A percentile compares a stretch with the other conserved stretches of the same genome.
phyloP scores from a whole-genome alignment of 2,113 vertebrate genomes.

The Seriola dumerili region DNA sequence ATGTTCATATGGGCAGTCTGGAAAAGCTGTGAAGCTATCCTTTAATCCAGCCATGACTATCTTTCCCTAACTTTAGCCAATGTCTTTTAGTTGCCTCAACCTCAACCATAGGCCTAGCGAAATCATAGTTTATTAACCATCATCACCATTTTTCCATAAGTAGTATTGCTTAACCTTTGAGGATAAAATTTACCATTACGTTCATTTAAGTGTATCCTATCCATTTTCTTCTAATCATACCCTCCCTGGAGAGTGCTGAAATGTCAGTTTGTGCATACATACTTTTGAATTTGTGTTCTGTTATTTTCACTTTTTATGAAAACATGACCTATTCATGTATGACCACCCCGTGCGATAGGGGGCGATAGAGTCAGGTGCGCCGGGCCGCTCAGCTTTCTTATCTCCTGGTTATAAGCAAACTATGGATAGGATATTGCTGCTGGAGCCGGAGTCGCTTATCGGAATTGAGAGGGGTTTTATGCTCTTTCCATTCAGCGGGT shows the following conservation, averaged over 20 bases:
- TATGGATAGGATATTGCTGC: slow-evolving; percentile 12
- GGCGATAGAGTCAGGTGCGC: slow-evolving; percentile 52
- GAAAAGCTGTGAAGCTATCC: no score
- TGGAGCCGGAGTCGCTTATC: slow-evolving; percentile 64
- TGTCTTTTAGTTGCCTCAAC: no score
- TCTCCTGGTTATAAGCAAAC: slow-evolving; percentile 47
- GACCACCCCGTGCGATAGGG: slow-evolving; percentile 60
- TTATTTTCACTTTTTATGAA: background rate
- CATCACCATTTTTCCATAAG: no score
- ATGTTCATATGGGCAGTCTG: no score
- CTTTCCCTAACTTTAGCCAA: no score
- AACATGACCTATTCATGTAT: background rate
- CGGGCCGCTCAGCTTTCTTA: background rate
- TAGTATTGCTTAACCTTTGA: background rate
- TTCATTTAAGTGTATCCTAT: background rate
- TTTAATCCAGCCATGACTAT: no score
- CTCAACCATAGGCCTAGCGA: no score
- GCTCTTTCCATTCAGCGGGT: slow-evolving; percentile 69
- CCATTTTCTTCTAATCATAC: background rate
- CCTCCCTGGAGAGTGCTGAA: background rate
- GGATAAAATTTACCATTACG: background rate
- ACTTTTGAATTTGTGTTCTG: background rate
- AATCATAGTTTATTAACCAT: no score
- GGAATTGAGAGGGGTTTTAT: slow-evolving; percentile 60
- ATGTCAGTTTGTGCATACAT: background rate